Percentiles rank a stretch among this genome's conserved stretches.
Evolutionary conservation across 2,113 vertebrate genomes (phyloP).

Genomic region (Halichoeres trimaculatus): DNA sequence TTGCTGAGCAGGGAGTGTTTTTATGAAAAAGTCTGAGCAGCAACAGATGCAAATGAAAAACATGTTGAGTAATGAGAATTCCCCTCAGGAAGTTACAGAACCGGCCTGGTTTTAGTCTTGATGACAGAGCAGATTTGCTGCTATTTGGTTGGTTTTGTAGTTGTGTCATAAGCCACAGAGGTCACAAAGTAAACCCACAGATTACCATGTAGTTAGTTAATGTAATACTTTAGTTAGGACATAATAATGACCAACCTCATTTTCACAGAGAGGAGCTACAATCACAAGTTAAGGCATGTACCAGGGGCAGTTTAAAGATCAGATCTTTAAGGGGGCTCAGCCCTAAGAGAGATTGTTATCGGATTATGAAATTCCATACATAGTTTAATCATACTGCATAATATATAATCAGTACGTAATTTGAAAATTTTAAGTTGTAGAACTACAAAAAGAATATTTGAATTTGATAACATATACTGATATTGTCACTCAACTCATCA

Average conservation of each 20-base stretch:
- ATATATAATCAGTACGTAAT: too few species aligned
- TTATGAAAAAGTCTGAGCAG: background rate
- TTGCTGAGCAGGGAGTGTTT: background rate
- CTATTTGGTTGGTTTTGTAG: slow-evolving; percentile 26
- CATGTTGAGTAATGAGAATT: background rate
- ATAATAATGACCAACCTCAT: background rate
- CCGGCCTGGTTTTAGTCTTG: slow-evolving; percentile 5
- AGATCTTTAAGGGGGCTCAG: too few species aligned
- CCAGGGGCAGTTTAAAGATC: too few species aligned
- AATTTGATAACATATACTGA: too few species aligned
- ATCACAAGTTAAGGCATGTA: too few species aligned
- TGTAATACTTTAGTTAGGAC: background rate
- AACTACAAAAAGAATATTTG: too few species aligned
- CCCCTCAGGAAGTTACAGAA: slow-evolving; percentile 7
- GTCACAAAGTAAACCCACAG: slow-evolving; percentile 14
- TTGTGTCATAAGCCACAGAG: slow-evolving; percentile 6
- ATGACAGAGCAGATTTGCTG: slow-evolving; percentile 19
- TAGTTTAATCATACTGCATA: too few species aligned
- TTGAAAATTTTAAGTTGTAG: too few species aligned
- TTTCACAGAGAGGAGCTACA: too few species aligned
- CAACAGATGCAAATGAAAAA: slow-evolving; percentile 3
- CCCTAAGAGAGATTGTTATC: too few species aligned
- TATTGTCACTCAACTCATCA: too few species aligned
- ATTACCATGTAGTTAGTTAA: background rate
- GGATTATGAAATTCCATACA: too few species aligned